These are phyloP conservation scores for Olivierus martensii DNA, from an alignment of 1,140 invertebrate species.

Conservation along the genomic window DNA sequence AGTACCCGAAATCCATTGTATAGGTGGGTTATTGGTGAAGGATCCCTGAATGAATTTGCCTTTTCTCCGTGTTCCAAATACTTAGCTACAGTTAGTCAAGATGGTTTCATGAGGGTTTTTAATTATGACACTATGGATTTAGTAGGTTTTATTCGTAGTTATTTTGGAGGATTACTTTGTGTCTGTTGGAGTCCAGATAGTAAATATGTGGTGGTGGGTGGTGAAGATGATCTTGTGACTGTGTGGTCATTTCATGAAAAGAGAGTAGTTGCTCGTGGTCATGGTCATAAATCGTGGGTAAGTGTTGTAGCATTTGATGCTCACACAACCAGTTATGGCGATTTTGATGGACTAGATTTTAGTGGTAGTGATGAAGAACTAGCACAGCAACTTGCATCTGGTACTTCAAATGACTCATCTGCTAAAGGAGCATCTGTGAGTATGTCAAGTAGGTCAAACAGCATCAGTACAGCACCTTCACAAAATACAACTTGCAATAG, in stretches of 20 bases:
- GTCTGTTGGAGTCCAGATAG: constrained; percentile 97
- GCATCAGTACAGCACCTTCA: constrained; percentile 34
- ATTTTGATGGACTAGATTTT: constrained; percentile 25
- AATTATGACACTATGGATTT: constrained; percentile 95
- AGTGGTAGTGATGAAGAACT: constrained; percentile 28
- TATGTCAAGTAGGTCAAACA: constrained; percentile 24
- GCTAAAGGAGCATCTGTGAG: constrained; percentile 13
- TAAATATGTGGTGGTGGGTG: constrained; percentile 87
- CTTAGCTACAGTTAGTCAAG: constrained; percentile 84
- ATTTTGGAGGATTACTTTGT: constrained; percentile 88
- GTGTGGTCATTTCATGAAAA: constrained; percentile 92
- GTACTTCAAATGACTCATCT: constrained; percentile 11
- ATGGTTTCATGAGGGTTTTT: constrained; percentile 92
- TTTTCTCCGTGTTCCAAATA: constrained; percentile 91
- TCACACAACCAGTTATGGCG: constrained; percentile 53
- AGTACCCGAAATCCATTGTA: constrained; percentile 90
- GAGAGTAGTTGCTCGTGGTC: constrained; percentile 84
- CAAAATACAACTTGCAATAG: constrained; percentile 24
- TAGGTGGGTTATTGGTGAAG: constrained; percentile 61
- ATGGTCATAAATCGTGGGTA: constrained; percentile 90
- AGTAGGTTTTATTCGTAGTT: constrained; percentile 75
- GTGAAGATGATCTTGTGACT: constrained; percentile 96
- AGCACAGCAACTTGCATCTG: constrained; percentile 8
- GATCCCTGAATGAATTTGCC: constrained; percentile 88
- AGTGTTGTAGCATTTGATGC: constrained; percentile 94